Evolutionary conservation across 2,797 vertebrate species (phyloP), one percentile per base, ranked within the genome.

Genomic region (Chlorospingus flavigularis): DNA sequence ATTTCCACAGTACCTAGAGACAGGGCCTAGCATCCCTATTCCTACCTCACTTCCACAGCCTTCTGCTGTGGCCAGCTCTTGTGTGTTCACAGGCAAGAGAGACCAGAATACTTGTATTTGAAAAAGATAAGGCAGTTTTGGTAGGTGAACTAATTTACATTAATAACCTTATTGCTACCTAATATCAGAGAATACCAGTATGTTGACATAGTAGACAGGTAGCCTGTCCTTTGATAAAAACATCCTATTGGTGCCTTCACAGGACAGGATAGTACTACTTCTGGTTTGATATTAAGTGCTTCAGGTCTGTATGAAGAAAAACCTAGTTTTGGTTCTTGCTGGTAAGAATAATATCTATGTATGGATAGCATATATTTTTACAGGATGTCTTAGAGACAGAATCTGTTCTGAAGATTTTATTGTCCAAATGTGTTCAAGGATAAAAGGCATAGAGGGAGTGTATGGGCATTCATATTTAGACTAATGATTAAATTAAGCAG

Each of bases 11-110:
- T 61, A 30, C 4, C 35, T 71, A 45, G 33, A 66, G 30, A 45
- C 0, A 0, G 25, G 53, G 17, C 53, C 18, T 61, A 10, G 18
- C 12, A 14, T 63, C 30, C 17, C 8, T 4, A 18, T 17, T 63
- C 17, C 78, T 71, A 7, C 33, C 19, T 79, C 2, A 1, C 30
- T 83, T 85, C 45, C 10, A 74, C 30, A 82, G 14, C 39, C 23
- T 57, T 87, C 16, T 79, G 1, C 19, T 73, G 37, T 62, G 47
- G 74, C 24, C 35, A 63, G 47, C 19, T 63, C 47, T 77, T 72
- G 6, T 39, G 40, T 25, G 13, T 53, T 70, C 45, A 71, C 6
- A 61, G 45, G 33, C 23, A 54, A 71, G 45, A 87, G n/a, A 76
- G 4, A 55, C 20, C 7, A 39, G 43, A 84, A 26, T 82, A 70